These are phyloP conservation scores for Sabatieria punctata DNA, from an alignment of 2,888 invertebrate species.

Conservation along the genomic window DNA sequence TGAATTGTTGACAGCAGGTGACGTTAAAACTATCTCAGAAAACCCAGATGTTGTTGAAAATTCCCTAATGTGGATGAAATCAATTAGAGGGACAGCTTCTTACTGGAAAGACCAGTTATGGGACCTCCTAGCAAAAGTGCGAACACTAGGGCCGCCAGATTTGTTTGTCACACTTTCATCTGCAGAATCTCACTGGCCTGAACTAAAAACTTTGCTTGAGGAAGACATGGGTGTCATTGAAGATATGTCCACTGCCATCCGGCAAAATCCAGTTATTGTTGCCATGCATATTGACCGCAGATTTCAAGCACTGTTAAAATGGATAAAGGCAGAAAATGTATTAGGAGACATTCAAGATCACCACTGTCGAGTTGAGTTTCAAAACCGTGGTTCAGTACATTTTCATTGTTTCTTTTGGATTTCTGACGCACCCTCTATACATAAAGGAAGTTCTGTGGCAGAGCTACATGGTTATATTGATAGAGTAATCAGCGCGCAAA, in stretches of 20 bases:
- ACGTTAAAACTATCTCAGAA: not conserved
- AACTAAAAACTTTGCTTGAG: not conserved
- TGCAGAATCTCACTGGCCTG: not conserved
- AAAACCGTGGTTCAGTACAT: not conserved
- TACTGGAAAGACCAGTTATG: not conserved
- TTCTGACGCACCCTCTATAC: not conserved
- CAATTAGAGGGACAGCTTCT: not conserved
- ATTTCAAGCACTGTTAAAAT: not conserved
- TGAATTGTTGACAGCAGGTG: not conserved
- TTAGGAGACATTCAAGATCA: not conserved
- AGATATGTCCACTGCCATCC: not conserved
- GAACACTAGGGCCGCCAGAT: not conserved
- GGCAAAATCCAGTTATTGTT: not conserved
- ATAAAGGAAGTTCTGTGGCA: not conserved
- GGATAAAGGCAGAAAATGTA: not conserved
- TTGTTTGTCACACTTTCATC: not conserved
- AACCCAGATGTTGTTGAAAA: not conserved
- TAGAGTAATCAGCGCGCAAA: not conserved
- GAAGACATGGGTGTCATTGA: not conserved
- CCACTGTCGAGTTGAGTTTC: not conserved
- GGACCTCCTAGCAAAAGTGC: not conserved
- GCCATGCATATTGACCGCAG: not conserved
- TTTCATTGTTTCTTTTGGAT: not conserved
- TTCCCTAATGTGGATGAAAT: not conserved
- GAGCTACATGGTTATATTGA: not conserved